Evolutionary conservation across 2,888 invertebrate species (phyloP).

Genomic region (Piscicola geometra): DNA sequence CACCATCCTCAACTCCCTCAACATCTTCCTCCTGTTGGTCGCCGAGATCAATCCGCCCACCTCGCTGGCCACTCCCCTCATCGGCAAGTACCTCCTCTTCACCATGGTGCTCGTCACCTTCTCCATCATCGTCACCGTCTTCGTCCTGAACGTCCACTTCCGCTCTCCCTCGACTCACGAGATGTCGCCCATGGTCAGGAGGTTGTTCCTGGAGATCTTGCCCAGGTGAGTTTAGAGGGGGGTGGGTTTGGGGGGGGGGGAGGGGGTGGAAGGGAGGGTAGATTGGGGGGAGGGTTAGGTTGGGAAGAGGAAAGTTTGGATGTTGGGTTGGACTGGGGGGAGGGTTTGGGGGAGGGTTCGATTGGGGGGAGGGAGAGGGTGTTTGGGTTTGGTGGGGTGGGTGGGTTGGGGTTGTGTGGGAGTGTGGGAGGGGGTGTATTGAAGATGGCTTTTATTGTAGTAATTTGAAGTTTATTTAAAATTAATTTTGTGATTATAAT

Average conservation of each 20-base stretch:
- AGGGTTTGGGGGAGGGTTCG: no score
- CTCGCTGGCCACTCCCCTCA: slow-evolving; percentile 87
- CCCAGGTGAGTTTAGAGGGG: slow-evolving; percentile 64
- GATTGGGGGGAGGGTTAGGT: neutral
- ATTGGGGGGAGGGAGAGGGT: no score
- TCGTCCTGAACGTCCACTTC: slow-evolving; percentile 93
- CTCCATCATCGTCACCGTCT: slow-evolving; percentile 91
- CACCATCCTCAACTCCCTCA: slow-evolving; percentile 94
- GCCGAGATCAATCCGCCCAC: slow-evolving; percentile 98
- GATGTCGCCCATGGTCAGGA: slow-evolving; percentile 94
- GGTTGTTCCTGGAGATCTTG: slow-evolving; percentile 88
- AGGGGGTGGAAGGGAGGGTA: neutral
- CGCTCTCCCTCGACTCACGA: slow-evolving; percentile 93
- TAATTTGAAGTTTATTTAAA: no score
- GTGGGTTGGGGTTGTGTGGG: no score
- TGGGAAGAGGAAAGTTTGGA: neutral
- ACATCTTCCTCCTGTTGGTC: slow-evolving; percentile 95
- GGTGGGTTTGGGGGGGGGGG: neutral
- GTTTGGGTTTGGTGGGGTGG: no score
- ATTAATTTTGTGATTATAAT: no score
- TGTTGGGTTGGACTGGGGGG: neutral
- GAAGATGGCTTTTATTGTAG: no score
- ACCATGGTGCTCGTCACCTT: slow-evolving; percentile 98
- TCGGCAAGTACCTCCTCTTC: slow-evolving; percentile 89
- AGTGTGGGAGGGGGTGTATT: no score